Evolutionary conservation across 1,140 invertebrate genomes (phyloP), one percentile per base, ranked within the genome.

Genomic region (Drosophila ohnishii): DNA sequence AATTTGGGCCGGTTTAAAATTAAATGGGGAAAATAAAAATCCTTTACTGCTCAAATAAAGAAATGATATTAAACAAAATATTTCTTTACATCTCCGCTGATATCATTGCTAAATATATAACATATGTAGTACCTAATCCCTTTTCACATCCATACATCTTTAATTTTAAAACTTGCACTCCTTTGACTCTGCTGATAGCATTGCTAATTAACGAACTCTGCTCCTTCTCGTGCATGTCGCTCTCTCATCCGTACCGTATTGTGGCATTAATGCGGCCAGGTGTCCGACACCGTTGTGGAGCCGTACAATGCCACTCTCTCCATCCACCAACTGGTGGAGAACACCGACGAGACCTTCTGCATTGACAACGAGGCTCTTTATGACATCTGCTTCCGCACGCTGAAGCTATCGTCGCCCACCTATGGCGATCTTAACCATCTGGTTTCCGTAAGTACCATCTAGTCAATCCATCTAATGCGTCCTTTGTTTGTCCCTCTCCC

Each of bases 311-410:
- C 96, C 14, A 97, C 96, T 34, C 93, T 98, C n/a, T 96, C 96
- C 13, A 96, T 97, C 11, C 96, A 97, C 87, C 96, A 98, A 89
- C 92, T 98, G 34, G 96, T 98, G 22, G 97, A 97, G 92, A 97
- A 97, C 86, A 97, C 96, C 13, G 97, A 97, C 89, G 96, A 97
- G 91, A 96, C 96, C 5, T 97, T 96, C 90, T 97, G 96, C 82
- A 96, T 97, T 88, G 96, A 97, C 92, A 97, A 97, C 91, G 97
- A 98, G 92, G 97, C 97, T 63, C 93, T 98, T 11, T 98, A 98
- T 87, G 97, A 98, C 92, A 98, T 98, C 83, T 98, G 97, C 92
- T 98, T 97, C 94, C 94, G 97, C 77, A 98, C 97, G 28, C 92
- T 98, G 62, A 98, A 97, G 92, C 92, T 98, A 2, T 95, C 95